phyloP scores from a whole-genome alignment of 1,140 invertebrate genomes.

The Agraylea sexmaculata region DNA sequence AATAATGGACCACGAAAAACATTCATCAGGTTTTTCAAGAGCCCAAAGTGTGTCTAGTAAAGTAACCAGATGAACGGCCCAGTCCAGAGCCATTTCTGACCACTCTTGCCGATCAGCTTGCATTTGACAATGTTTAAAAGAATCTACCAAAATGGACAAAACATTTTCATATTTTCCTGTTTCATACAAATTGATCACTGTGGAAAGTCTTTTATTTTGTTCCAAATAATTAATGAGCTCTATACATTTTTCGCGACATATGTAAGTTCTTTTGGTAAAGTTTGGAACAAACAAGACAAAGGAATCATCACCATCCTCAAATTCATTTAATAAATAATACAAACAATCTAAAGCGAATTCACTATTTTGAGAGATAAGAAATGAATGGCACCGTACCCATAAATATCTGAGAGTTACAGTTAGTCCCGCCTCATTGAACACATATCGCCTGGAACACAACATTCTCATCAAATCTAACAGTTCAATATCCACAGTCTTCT shows the following conservation, averaged over 20 bases:
- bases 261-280: slow-evolving; percentile 31
- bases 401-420: slow-evolving; percentile 29
- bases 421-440: slow-evolving; percentile 29
- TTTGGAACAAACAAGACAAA: slow-evolving; percentile 29
- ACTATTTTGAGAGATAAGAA: slow-evolving; percentile 31
- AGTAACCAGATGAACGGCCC: slow-evolving; percentile 44
- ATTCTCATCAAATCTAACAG: slow-evolving; percentile 30
- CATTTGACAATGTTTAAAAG: slow-evolving; percentile 43
- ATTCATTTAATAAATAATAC: slow-evolving; percentile 36
- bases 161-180: slow-evolving; percentile 51
- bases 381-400: slow-evolving; percentile 34
- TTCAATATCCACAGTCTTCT: slow-evolving; percentile 28
- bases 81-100: slow-evolving; percentile 37
- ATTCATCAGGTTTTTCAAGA: slow-evolving; percentile 43
- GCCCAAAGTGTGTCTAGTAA: slow-evolving; percentile 63
- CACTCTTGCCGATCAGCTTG: slow-evolving; percentile 31
- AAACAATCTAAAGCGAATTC: slow-evolving; percentile 33
- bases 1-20: slow-evolving; percentile 63
- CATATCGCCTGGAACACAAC: slow-evolving; percentile 32
- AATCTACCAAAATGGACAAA: slow-evolving; percentile 49
- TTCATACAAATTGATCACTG: slow-evolving; percentile 46
- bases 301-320: slow-evolving; percentile 28
- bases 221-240: slow-evolving; percentile 33
- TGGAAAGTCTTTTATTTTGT: slow-evolving; percentile 36
- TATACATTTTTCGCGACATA: slow-evolving; percentile 29